Conservation (phyloP, 1,140 invertebrate species). For the Paraescarpia echinospica region DNA sequence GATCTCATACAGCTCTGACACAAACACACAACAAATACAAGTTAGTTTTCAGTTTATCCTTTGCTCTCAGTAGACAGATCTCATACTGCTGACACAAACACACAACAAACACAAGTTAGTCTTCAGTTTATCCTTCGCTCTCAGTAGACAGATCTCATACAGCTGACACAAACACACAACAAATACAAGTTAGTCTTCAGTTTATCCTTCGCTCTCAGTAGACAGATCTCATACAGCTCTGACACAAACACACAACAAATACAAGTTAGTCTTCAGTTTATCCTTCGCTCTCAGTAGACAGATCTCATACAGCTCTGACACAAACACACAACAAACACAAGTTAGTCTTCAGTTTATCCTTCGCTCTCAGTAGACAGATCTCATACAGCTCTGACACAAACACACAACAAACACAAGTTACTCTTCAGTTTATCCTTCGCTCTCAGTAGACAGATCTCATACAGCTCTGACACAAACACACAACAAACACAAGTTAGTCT, state of each 20-base stretch:
- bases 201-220: conserved; percentile 63
- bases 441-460: conserved; percentile 73
- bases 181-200: conserved; percentile 36
- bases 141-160: conserved; percentile 74
- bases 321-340: conserved; percentile 7
- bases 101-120: background rate
- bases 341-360: conserved; percentile 53
- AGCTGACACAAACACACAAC: conserved; percentile 59
- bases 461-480: conserved; percentile 65
- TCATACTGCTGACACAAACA: conserved; percentile 68
- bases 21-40: conserved; percentile 5
- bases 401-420: background rate
- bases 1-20: conserved; percentile 73
- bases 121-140: conserved; percentile 60
- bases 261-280: conserved; percentile 40
- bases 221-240: conserved; percentile 77
- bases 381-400: conserved; percentile 70
- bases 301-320: conserved; percentile 73
- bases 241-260: conserved; percentile 29
- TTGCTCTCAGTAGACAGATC: conserved; percentile 69
- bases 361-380: conserved; percentile 69
- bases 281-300: conserved; percentile 68
- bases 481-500: conserved; percentile 11
- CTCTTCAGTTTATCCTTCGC: conserved; percentile 56
- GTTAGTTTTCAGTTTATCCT: conserved; percentile 52